Base-by-base conservation (phyloP, 1,140 invertebrate genomes). In the Panonychus citri region DNA sequence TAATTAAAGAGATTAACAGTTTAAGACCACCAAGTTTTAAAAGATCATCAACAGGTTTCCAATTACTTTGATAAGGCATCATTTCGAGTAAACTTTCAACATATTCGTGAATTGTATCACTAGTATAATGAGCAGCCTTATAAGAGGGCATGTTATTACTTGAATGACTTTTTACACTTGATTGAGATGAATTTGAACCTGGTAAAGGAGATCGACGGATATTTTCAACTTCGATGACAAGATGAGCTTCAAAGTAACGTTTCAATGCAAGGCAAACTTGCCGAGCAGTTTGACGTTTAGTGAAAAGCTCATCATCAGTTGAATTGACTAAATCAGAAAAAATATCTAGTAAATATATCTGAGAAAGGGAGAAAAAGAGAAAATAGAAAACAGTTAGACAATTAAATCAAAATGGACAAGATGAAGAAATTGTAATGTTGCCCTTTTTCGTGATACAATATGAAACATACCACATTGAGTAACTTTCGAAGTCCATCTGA, bases 401-500 rank as follows among this genome's bases (percentile, higher is more conserved):
- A n/a, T 48, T 55, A 40, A 42, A 37, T n/a, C 4, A 57, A 65
- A 64, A 58, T 57, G 87, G 80, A 62, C n/a, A 93, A 83, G 76
- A 96, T 97, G 66, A 88, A 83, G 13, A 96, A 71, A 69, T 88
- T 86, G 10, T 90, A 70, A 3, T 95, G 72, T 0, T 90, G 90
- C 75, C 95, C 89, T 65, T 85, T 80, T 28, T 77, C 73, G 69
- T 97, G 90, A n/a, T n/a, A n/a, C 66, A 96, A 96, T 66, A 91
- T 80, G 61, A 13, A 17, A 65, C 66, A 56, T 57, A 88, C 81
- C 62, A 93, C 83, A 76, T 97, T 97, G 66, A 89, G 83, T 15
- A 96, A 71, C 69, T 88, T 87, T 13, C 91, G 70, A 3, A 95
- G 72, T 0, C 90, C 90, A 75, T 95, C 89, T 65, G 85, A 80